Evolutionary conservation across 1,140 invertebrate genomes (phyloP), one percentile per base, ranked within the genome.

Genomic region (Panagrolaimus sp.): DNA sequence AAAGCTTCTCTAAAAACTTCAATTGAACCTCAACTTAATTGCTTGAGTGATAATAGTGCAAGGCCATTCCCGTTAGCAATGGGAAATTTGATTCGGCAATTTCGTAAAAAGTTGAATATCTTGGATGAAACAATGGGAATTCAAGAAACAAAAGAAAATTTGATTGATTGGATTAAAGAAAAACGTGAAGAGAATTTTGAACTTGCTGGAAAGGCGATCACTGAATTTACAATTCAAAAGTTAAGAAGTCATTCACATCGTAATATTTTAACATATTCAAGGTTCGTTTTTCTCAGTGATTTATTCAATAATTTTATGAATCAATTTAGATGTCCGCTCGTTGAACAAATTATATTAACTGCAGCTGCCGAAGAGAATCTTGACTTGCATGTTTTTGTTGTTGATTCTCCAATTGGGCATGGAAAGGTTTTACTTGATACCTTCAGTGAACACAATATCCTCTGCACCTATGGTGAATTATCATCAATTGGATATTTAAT

Each of bases 271-370:
- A 58, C 52, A 5, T 58, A 58, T 58, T 58, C 52, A 12, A 58
- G 52, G 52, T 58, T 21, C 14, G 15, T 21, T 58, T 58, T 0
- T 58, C 10, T 12, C 7, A 7, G 26, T 48, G 47, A 58, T 26
- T 17, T 58, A 17, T 12, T 1, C 17, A 0, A 4, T 10, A n/a
- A n/a, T 58, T 58, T n/a, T 2, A 28, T 14, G 7, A 38, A 38
- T 4, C 32, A 63, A 38, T 69, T 26, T 17, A 69, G 69, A 38
- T 71, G 69, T 44, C 69, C 69, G 1, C 26, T 71, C 10, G 69
- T 71, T 46, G 69, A 71, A 69, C 43, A 67, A 15, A 58, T 69
- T 55, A 48, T 71, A n/a, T 28, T 71, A 17, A 58, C 52, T 1
- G 69, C 44, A 4, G 65, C 66, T 8, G 28, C 32, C 8, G 12